Evolutionary conservation across 2,888 invertebrate genomes (phyloP), one percentile per base, ranked within the genome.

Genomic region (Elysia crispata): DNA sequence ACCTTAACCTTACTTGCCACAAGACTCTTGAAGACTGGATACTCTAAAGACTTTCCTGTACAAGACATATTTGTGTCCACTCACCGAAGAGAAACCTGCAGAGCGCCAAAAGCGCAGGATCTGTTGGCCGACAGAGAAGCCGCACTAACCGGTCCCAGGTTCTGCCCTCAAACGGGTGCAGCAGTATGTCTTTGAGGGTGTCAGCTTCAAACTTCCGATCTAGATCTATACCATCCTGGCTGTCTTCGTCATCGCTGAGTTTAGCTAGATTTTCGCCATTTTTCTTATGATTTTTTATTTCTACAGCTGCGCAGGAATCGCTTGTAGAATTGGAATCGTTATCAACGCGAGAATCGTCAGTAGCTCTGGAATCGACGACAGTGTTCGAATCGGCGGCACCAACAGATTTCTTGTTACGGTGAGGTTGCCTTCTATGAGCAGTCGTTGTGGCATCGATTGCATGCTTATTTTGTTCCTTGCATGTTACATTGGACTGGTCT

Each of bases 41-140:
- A 41, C 3, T 11, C 41, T 41, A 11, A 41, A 41, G 41, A 41
- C 3, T n/a, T n/a, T 6, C 41, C 41, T 41, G 3, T 41, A 41
- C 3, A 41, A 41, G 11, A 41, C 3, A 41, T 41, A 3, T 11
- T 41, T 1, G 23, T 66, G n/a, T 33, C 18, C 31, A 3, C 81
- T 79, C 57, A 97, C 97, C 97, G 90, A 96, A 97, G 1, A 96
- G 92, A 85, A 96, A 95, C 82, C 97, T 94, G 13, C 95, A 95
- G 0, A 96, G 92, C 11, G 96, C 97, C 77, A 97, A 93, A 85
- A 95, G 95, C 0, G 96, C 94, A 0, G 96, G 94, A 92, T 97
- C 96, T 33, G 82, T 85, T 3, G 91, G 91, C 23, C 86, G 85
- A 83, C 84, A 83, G 78, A 96, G 96, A 95, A 97, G 96, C 95